Conservation (phyloP, 64 coral and sea anemone species). For the Stichodactyla mertensii region DNA sequence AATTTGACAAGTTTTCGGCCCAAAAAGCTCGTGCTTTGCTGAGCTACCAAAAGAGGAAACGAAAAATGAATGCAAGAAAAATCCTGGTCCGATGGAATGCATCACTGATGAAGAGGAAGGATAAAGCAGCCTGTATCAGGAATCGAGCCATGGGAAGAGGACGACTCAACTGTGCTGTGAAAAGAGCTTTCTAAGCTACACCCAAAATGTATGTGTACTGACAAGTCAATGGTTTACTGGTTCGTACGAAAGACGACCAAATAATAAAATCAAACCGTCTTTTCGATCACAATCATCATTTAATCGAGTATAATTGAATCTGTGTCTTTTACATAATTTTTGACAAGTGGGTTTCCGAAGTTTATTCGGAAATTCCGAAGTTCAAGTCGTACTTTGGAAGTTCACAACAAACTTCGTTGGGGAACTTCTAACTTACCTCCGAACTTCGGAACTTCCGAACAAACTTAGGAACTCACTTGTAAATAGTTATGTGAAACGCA, state of each 20-base stretch:
- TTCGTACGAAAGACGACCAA: background rate
- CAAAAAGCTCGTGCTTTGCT: background rate
- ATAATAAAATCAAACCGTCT: background rate
- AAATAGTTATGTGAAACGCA: too few species aligned
- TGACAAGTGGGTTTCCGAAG: too few species aligned
- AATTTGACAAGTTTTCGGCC: background rate
- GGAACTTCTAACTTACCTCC: too few species aligned
- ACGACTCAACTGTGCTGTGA: background rate
- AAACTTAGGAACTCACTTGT: too few species aligned
- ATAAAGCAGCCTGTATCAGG: background rate
- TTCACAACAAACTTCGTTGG: too few species aligned
- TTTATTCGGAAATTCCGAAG: too few species aligned
- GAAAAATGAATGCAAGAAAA: background rate
- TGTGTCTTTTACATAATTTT: too few species aligned
- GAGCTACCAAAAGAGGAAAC: background rate
- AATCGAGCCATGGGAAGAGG: background rate
- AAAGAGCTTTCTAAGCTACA: slow-evolving; percentile 9
- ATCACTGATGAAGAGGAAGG: background rate
- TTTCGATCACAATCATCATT: too few species aligned
- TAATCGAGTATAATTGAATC: too few species aligned
- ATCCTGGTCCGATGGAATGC: slow-evolving; percentile 2
- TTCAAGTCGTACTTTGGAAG: too few species aligned
- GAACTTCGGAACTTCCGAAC: too few species aligned
- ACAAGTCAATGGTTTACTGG: background rate
- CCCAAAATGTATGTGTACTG: background rate